Base-by-base conservation (phyloP, 2,113 vertebrate genomes). In the Oncorhynchus nerka region DNA sequence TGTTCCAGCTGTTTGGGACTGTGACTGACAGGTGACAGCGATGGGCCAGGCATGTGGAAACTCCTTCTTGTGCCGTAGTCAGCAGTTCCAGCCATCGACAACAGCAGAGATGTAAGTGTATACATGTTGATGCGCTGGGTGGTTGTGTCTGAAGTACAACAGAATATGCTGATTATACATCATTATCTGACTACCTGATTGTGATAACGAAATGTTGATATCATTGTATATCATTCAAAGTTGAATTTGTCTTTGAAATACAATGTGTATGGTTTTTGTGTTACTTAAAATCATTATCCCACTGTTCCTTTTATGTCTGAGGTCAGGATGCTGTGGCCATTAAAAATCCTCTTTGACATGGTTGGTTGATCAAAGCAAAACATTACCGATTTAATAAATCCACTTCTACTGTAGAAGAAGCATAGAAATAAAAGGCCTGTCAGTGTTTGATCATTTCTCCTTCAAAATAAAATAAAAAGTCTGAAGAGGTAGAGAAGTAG, bases 1-100 rank as follows among this genome's bases (percentile, higher is more conserved):
- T 49, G 45, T 15, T 12, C 39, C 68, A 67, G 26, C 65, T 67
- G 65, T 4, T 67, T 24, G 45, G 22, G 8, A 22, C 39, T 70
- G 12, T 48, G 34, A 22, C 9, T 49, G 19, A 28, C 11, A n/a
- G 68, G 68, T 49, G 34, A 15, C 68, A 70, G n/a, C 4, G n/a
- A 70, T 70, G 68, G 68, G 68, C 45, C 68, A 70, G 45, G 68
- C 68, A 7, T 70, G 68, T 70, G 68, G 68, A 26, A 70, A 70
- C 68, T 70, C 68, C 68, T 45, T 70, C 20, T 24, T 70, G 34
- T 70, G 68, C 68, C 20, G 68, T 20, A 48, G 39, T 49, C n/a
- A 70, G 45, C 68, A 20, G 20, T 70, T 70, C 34, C 68, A 49
- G 68, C n/a, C 68, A 48, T 24, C 68, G 22, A 49, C 68, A 49